Conservation (phyloP, 1,140 invertebrate species). For the Agrypnia vestita region DNA sequence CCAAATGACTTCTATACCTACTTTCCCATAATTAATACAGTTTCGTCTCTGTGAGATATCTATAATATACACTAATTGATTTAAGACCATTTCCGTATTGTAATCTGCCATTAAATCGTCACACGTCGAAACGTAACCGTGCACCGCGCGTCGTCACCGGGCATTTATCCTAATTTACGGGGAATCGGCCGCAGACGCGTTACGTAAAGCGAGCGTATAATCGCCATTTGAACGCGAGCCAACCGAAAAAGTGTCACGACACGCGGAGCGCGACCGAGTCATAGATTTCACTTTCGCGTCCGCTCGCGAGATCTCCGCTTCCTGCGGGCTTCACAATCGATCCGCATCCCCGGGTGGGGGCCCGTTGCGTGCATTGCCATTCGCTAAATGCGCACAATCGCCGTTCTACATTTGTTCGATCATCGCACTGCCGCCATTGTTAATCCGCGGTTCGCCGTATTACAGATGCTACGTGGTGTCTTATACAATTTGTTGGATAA, state of each 20-base stretch:
- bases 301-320: conserved; percentile 1
- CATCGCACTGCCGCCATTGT: neutral
- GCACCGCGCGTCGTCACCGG: too few relatives aligned
- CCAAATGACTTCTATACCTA: too few relatives aligned
- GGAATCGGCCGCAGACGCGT: neutral
- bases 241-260: conserved; percentile 12
- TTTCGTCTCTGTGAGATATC: too few relatives aligned
- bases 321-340: conserved; percentile 19
- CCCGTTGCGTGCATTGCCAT: conserved; percentile 11
- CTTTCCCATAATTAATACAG: too few relatives aligned
- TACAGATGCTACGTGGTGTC: too few relatives aligned
- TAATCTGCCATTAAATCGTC: too few relatives aligned
- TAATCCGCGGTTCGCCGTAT: neutral
- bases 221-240: neutral
- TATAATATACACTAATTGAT: too few relatives aligned
- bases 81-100: too few relatives aligned
- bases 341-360: neutral
- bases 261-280: neutral
- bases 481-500: too few relatives aligned
- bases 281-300: conserved; percentile 16
- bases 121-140: too few relatives aligned
- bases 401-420: conserved; percentile 3
- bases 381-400: neutral
- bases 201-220: neutral
- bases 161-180: too few relatives aligned